Base-by-base conservation (phyloP, 2,888 invertebrate genomes). In the Philereme vetulata region DNA sequence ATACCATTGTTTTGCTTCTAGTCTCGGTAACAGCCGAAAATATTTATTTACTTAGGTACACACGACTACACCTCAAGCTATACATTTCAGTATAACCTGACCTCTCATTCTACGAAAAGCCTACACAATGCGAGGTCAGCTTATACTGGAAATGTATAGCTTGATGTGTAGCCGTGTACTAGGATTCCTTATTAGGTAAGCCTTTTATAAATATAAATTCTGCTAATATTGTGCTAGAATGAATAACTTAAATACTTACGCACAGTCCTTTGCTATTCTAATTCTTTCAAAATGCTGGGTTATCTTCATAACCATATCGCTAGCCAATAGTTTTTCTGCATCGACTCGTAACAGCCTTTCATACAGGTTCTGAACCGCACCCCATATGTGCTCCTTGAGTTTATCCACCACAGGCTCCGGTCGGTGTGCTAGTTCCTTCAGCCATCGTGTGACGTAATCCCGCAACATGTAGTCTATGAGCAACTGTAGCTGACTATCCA, bases 261-360 rank as follows among this genome's bases (percentile, higher is more conserved):
- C 94, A 79, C 95, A 93, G 70, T 94, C 94, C 82, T 95, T 95
- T 7, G 96, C 95, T 77, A 96, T 94, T 69, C 97, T 93, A 62
- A 97, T 96, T 77, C 95, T 95, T 78, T 97, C 97, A 88, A 98
- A 96, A 93, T 98, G 98, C 62, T 94, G 94, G 8, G 96, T 96
- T 35, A 97, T 94, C 81, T 95, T 95, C 64, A 94, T 94, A 3
- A 97, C 95, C 93, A 97, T 95, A 81, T 96, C 97, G 77, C 94
- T 95, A 3, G 97, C 97, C 58, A 97, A 93, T 56, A 98, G 90
- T 84, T 96, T 96, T 53, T 97, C 95, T 61, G 96, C 95, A 89
- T 98, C 97, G 45, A 98, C 93, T 75, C 95, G 94, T 5, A 94
- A 90, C 43, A 97, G 88, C 70, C 96, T 93, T 60, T 95, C 95